Percentiles rank a stretch among this genome's conserved stretches.
These are phyloP conservation scores for Hippasteria phrygiana DNA, from an alignment of 53 echinoderm and acorn worm species.

Conservation along the genomic window DNA sequence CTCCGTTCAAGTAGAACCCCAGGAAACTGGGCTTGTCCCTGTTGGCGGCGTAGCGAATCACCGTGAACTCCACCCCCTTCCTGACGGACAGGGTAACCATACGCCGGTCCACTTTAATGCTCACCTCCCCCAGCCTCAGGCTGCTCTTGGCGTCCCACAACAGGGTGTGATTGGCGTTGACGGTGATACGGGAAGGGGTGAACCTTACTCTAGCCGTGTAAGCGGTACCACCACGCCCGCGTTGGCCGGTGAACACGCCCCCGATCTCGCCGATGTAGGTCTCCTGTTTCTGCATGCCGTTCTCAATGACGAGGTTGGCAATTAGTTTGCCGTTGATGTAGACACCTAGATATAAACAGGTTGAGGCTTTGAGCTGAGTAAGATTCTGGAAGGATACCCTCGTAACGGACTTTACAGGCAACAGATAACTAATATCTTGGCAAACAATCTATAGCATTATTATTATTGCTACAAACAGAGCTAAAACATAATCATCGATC, in stretches of 20 bases:
- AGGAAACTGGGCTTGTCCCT: constrained; percentile 57
- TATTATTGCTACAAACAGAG: too few species aligned
- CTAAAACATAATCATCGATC: too few species aligned
- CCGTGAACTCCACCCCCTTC: constrained; percentile 67
- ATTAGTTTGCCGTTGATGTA: constrained; percentile 71
- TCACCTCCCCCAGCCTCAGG: constrained; percentile 39
- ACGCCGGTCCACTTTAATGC: constrained; percentile 63
- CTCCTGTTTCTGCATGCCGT: constrained; percentile 31
- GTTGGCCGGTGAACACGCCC: constrained; percentile 22
- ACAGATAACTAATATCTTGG: too few species aligned
- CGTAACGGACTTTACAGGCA: too few species aligned
- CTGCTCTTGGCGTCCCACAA: constrained; percentile 61
- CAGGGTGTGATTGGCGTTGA: constrained; percentile 53
- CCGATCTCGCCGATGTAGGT: constrained; percentile 74
- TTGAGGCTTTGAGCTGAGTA: too few species aligned
- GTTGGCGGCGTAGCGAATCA: constrained; percentile 63
- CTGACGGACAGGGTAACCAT: constrained; percentile 55
- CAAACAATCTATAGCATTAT: too few species aligned
- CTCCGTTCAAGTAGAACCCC: constrained; percentile 71
- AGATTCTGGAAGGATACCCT: too few species aligned
- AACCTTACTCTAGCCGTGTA: constrained; percentile 12
- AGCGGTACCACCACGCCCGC: not conserved
- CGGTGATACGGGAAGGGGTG: constrained; percentile 58
- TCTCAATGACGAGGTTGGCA: constrained; percentile 11
- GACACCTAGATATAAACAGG: constrained; percentile 45